Evolutionary conservation across 2,113 vertebrate species (phyloP).

Genomic region (Hemiscyllium ocellatum): DNA sequence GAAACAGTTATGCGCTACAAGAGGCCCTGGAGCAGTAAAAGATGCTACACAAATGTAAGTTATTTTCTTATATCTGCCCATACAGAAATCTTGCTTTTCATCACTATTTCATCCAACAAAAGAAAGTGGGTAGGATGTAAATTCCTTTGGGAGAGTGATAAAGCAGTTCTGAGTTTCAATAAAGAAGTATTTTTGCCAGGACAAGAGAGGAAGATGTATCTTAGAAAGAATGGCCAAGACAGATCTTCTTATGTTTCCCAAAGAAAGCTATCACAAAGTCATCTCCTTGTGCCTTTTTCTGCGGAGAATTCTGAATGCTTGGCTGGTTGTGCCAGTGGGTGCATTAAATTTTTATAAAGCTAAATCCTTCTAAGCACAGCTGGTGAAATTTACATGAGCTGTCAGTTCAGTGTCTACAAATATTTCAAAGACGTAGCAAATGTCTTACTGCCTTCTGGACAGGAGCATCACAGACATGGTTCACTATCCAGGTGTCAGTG

Average conservation of each 20-base stretch:
- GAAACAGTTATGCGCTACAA: background rate
- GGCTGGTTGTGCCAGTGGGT: background rate
- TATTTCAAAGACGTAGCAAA: background rate
- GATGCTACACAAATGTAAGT: background rate
- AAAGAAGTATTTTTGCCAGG: background rate
- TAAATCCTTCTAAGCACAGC: background rate
- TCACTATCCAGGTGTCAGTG: background rate
- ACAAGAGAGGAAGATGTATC: background rate
- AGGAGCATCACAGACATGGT: background rate
- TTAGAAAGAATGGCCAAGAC: background rate
- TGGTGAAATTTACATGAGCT: background rate
- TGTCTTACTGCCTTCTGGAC: background rate
- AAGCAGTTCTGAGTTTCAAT: background rate
- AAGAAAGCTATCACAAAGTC: background rate
- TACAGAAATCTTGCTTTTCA: background rate
- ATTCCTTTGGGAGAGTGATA: background rate
- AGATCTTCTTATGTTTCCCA: background rate
- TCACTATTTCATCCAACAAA: background rate
- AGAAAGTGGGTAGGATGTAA: background rate
- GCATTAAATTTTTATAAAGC: background rate
- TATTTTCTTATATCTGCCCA: background rate
- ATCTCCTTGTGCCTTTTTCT: background rate
- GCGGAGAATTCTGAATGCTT: background rate
- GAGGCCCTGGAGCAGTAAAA: background rate
- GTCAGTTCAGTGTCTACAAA: background rate